phyloP scores from a whole-genome alignment of 2,113 vertebrate species.

The Canis aureus region DNA sequence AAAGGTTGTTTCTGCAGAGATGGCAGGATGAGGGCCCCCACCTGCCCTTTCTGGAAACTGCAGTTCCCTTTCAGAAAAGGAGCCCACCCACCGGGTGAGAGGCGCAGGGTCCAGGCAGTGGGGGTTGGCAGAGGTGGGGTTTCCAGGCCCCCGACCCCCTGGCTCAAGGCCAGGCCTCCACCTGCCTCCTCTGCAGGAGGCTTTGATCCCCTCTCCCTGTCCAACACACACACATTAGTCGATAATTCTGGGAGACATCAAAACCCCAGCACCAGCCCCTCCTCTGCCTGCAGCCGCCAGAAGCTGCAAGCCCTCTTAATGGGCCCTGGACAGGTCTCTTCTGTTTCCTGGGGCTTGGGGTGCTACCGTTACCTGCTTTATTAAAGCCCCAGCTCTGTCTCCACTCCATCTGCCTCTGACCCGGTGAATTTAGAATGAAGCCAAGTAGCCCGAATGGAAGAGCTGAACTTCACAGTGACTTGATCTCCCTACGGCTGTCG shows the following conservation, averaged over 20 bases:
- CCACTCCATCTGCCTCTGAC: not conserved
- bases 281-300: not conserved
- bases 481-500: not conserved
- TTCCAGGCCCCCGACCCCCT: not conserved
- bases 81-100: not conserved
- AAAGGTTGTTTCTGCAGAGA: not conserved
- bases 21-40: not conserved
- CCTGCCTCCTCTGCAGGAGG: not conserved
- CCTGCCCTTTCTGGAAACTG: not conserved
- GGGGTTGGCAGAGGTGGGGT: fast-evolving
- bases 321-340: not conserved
- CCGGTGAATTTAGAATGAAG: not conserved
- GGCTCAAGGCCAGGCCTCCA: not conserved
- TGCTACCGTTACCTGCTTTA: not conserved
- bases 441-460: not conserved
- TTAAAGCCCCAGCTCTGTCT: not conserved
- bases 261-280: not conserved
- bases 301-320: not conserved
- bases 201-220: slow-evolving; percentile 74
- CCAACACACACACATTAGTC: slow-evolving; percentile 28
- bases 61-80: slow-evolving; percentile 49
- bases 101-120: not conserved
- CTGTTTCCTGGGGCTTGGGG: not conserved
- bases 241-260: slow-evolving; percentile 60
- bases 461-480: not conserved